phyloP scores from a whole-genome alignment of 2,888 invertebrate species.

The Lasioglossum morio region DNA sequence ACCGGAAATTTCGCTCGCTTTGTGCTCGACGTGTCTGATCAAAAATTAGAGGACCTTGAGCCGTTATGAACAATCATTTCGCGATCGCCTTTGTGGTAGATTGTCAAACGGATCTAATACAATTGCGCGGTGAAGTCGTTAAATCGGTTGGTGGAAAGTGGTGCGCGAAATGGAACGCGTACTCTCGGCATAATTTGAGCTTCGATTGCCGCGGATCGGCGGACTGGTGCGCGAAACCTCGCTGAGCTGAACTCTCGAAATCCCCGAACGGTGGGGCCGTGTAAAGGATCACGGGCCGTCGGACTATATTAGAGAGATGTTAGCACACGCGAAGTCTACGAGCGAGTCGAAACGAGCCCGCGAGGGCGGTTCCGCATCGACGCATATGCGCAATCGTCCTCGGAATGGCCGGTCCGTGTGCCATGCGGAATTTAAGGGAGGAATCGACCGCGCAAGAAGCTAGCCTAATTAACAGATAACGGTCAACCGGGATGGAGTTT shows the following conservation, averaged over 20 bases:
- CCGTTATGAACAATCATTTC: neutral
- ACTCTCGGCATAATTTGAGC: constrained; percentile 60
- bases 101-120: neutral
- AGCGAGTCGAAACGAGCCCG: constrained; percentile 12
- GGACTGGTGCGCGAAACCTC: constrained; percentile 48
- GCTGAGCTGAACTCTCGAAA: constrained; percentile 55
- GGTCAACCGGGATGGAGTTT: constrained; percentile 59
- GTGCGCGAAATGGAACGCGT: constrained; percentile 19
- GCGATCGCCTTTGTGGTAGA: neutral
- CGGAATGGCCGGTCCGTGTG: constrained; percentile 6
- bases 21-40: neutral
- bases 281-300: constrained; percentile 34
- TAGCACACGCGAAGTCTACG: constrained; percentile 59
- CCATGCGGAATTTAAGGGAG: constrained; percentile 56
- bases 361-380: constrained; percentile 19
- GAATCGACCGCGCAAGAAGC: constrained; percentile 63
- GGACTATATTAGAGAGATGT: constrained; percentile 65
- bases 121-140: constrained; percentile 27
- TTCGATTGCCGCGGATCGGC: constrained; percentile 29
- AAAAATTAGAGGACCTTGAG: neutral
- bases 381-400: constrained; percentile 32
- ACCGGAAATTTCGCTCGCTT: neutral
- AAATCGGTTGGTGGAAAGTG: constrained; percentile 34
- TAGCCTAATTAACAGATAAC: constrained; percentile 71
- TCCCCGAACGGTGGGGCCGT: constrained; percentile 43